Conservation (phyloP, 2,113 vertebrate genomes). For the Hemiprocne comata region DNA sequence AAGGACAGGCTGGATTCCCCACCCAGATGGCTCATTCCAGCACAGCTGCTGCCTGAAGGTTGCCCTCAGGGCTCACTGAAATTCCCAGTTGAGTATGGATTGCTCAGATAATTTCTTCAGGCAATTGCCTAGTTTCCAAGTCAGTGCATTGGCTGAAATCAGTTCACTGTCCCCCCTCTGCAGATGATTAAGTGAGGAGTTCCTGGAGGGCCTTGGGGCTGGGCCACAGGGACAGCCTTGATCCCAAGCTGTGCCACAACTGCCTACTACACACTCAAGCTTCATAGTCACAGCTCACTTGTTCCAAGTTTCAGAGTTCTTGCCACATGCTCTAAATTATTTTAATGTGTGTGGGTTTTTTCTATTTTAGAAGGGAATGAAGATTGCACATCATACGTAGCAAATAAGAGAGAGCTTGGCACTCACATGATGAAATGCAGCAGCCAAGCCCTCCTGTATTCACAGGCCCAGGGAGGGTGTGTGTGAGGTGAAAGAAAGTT, state of each 20-base stretch:
- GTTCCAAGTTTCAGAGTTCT: neutral
- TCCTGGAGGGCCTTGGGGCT: neutral
- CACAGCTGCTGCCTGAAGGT: neutral
- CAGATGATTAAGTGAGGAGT: neutral
- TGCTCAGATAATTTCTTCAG: neutral
- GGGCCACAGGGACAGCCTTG: too few species aligned
- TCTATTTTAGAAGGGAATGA: neutral
- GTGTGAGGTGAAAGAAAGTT: neutral
- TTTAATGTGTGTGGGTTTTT: too few species aligned
- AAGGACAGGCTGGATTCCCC: neutral
- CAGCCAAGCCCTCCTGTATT: neutral
- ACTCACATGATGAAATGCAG: fast-evolving
- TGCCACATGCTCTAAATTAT: neutral
- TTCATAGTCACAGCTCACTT: neutral
- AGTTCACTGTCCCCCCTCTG: neutral
- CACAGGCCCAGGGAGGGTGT: neutral
- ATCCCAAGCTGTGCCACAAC: neutral
- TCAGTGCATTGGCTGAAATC: neutral
- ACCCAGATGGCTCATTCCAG: neutral
- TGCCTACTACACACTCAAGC: too few species aligned
- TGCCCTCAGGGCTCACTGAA: neutral
- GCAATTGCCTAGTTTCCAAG: neutral
- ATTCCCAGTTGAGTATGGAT: neutral
- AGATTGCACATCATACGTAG: neutral
- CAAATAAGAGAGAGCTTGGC: neutral